These are phyloP conservation scores for Verasper variegatus DNA, from an alignment of 2,113 vertebrate species.

Conservation along the genomic window DNA sequence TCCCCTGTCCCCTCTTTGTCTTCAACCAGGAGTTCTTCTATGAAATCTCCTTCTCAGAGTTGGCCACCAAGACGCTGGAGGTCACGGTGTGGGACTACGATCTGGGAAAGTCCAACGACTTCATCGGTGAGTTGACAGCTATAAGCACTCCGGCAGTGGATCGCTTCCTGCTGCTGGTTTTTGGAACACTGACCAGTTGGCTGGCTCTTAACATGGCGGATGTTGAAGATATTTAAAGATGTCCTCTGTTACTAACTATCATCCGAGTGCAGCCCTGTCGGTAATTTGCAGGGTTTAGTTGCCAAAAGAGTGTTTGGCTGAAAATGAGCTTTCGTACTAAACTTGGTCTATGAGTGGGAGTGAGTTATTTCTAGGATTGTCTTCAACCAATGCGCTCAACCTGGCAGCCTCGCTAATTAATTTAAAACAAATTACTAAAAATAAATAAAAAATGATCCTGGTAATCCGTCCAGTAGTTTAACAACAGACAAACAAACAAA, in stretches of 20 bases:
- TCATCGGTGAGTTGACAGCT: constrained; percentile 84
- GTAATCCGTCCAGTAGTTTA: too few species aligned
- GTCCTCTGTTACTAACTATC: constrained; percentile 8
- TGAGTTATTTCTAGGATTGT: neutral
- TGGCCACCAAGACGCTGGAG: constrained; percentile 88
- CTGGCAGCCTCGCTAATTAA: too few species aligned
- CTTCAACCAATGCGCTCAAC: neutral
- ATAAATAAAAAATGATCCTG: too few species aligned
- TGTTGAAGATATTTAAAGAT: constrained; percentile 52
- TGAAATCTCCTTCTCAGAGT: constrained; percentile 85
- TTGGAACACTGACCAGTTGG: neutral
- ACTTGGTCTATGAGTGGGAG: neutral
- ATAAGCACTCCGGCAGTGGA: neutral
- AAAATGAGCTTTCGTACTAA: constrained; percentile 12
- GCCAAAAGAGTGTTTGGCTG: constrained; percentile 19
- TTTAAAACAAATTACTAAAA: too few species aligned
- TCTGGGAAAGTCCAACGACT: constrained; percentile 90
- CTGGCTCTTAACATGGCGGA: constrained; percentile 13
- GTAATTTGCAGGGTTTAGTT: constrained; percentile 23
- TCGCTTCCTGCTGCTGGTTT: neutral
- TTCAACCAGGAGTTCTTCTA: constrained; percentile 89
- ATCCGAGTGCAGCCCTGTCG: constrained; percentile 9
- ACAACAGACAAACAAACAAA: too few species aligned
- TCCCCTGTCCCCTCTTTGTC: neutral
- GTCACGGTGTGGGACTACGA: constrained; percentile 93